Evolutionary conservation across 2,888 invertebrate species (phyloP).

Genomic region (Hirtodrosophila cameraria): DNA sequence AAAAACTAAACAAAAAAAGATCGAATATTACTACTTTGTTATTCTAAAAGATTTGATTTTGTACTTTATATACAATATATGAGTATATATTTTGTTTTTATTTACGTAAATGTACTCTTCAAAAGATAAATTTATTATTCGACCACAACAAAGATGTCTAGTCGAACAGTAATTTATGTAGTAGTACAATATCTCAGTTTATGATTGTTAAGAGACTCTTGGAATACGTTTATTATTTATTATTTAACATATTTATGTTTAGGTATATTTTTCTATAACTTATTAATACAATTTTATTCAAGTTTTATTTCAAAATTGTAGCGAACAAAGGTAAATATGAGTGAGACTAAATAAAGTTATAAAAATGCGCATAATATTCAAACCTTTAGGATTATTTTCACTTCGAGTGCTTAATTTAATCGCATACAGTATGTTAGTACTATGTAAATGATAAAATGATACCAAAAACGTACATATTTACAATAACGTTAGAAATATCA

Average conservation of each 20-base stretch:
- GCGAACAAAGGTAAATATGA: conserved; percentile 61
- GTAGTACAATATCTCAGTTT: neutral
- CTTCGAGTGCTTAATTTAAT: conserved; percentile 39
- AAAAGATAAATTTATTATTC: neutral
- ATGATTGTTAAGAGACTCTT: conserved; percentile 5
- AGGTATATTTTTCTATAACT: conserved; percentile 12
- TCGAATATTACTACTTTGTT: neutral
- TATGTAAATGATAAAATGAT: conserved; percentile 45
- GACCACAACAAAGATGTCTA: conserved; percentile 10
- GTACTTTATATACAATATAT: neutral
- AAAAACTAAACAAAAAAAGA: no score
- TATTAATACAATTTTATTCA: conserved; percentile 26
- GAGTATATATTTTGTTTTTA: neutral
- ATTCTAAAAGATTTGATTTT: neutral
- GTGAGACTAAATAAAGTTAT: conserved; percentile 64
- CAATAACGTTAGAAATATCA: conserved; percentile 14
- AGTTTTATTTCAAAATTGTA: conserved; percentile 17
- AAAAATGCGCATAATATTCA: conserved; percentile 42
- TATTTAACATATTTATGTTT: neutral
- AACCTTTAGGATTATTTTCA: conserved; percentile 13
- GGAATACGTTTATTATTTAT: conserved; percentile 1
- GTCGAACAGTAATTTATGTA: conserved; percentile 21
- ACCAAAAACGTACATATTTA: conserved; percentile 26
- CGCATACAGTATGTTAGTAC: conserved; percentile 29
- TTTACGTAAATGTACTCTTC: neutral